These are phyloP conservation scores for Eutolmus rufibarbis DNA, from an alignment of 2,888 invertebrate species.

Conservation along the genomic window DNA sequence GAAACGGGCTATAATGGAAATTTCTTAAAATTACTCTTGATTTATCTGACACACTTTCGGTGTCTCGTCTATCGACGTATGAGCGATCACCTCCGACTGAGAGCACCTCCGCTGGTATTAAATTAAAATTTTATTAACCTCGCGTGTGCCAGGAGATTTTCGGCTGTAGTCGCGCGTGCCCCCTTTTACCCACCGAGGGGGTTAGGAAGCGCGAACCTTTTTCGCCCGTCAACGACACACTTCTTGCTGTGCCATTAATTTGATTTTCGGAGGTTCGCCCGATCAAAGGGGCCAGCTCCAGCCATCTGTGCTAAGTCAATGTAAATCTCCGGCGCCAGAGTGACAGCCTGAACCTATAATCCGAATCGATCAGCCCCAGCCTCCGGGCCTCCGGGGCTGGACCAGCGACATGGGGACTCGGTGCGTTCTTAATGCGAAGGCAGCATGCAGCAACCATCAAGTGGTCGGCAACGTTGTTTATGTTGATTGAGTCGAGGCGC, in stretches of 20 bases:
- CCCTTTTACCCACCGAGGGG: not conserved
- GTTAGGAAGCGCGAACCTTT: not conserved
- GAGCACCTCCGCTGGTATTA: not conserved
- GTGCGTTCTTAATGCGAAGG: slow-evolving; percentile 42
- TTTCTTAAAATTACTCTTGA: not conserved
- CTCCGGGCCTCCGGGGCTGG: not conserved
- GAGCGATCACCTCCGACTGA: not conserved
- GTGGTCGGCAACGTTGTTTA: slow-evolving; percentile 46
- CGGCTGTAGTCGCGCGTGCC: not conserved
- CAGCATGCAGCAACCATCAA: slow-evolving; percentile 48
- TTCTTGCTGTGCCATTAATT: slow-evolving; percentile 36
- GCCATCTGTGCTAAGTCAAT: slow-evolving; percentile 47
- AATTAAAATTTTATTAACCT: not conserved
- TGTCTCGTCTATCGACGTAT: not conserved
- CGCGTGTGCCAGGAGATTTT: not conserved
- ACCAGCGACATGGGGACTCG: slow-evolving; percentile 30
- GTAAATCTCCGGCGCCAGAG: slow-evolving; percentile 48
- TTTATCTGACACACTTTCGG: not conserved
- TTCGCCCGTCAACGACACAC: not conserved
- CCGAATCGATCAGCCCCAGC: slow-evolving; percentile 47
- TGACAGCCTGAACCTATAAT: slow-evolving; percentile 48
- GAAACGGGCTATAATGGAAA: not conserved
- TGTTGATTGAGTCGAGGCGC: slow-evolving; percentile 43
- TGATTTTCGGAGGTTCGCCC: not conserved
- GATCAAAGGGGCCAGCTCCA: slow-evolving; percentile 17